phyloP scores from a whole-genome alignment of 1,140 invertebrate species.

The Ptiloglossa arizonensis region DNA sequence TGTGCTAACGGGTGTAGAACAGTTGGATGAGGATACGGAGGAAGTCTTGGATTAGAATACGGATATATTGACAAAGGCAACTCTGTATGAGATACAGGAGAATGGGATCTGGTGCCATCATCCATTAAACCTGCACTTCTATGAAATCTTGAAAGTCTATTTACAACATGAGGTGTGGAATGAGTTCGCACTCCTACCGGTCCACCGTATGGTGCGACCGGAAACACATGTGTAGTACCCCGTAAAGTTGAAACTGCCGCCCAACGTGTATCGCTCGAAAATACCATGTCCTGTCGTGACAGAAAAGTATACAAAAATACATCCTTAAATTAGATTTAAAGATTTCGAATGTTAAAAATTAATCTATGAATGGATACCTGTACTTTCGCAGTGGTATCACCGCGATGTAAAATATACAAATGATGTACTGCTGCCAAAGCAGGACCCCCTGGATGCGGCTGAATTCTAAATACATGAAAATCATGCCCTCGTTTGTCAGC shows the following conservation, averaged over 20 bases:
- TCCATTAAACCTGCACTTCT: slow-evolving; percentile 94
- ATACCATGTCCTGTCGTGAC: slow-evolving; percentile 89
- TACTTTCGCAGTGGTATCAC: slow-evolving; percentile 92
- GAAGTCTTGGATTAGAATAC: slow-evolving; percentile 93
- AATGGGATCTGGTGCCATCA: slow-evolving; percentile 87
- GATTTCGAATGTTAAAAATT: too few relatives aligned
- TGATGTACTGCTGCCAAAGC: slow-evolving; percentile 96
- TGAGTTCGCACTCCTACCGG: slow-evolving; percentile 95
- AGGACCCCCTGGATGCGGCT: slow-evolving; percentile 95
- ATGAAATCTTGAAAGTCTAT: slow-evolving; percentile 96
- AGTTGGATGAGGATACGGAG: slow-evolving; percentile 93
- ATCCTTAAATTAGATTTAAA: not conserved
- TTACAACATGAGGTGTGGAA: slow-evolving; percentile 95
- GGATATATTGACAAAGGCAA: slow-evolving; percentile 85
- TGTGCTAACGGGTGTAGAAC: slow-evolving; percentile 91
- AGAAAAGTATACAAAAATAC: not conserved
- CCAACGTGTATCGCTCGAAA: slow-evolving; percentile 97
- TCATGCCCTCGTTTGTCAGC: slow-evolving; percentile 97
- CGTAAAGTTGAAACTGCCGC: slow-evolving; percentile 95
- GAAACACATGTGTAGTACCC: slow-evolving; percentile 98
- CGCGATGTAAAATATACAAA: slow-evolving; percentile 96
- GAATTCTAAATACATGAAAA: slow-evolving; percentile 97
- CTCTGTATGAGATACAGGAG: slow-evolving; percentile 86
- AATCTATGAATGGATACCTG: slow-evolving; percentile 79
- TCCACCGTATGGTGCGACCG: slow-evolving; percentile 98